Evolutionary conservation across 1,140 invertebrate genomes (phyloP), one percentile per base, ranked within the genome.

Genomic region (Andrena cerasifolii): DNA sequence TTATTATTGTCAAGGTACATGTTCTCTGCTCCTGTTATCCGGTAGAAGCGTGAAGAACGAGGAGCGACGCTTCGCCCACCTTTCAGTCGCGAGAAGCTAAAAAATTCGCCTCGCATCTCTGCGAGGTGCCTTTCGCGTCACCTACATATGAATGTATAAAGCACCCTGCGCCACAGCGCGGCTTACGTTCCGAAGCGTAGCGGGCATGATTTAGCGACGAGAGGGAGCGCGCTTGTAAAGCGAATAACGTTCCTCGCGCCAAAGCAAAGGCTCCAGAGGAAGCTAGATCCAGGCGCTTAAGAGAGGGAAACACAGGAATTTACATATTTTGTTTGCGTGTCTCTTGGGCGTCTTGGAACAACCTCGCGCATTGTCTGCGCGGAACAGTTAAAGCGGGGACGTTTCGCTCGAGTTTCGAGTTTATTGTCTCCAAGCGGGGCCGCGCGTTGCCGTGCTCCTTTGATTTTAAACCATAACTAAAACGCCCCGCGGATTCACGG

Each of bases 381-480:
- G 26, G 43, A 54, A 12, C 66, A 45, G 72, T 68, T 82, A 47
- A 79, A 63, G 18, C 33, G 43, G 7, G 47, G 6, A n/a, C 47
- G 49, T 81, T 75, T 58, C 72, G 31, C 43, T 45, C 53, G 26
- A 80, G 68, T 74, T 80, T 74, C 82, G 24, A 54, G 73, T 78
- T 84, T 78, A 84, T 81, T 74, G 78, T 84, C 74, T 4, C 45
- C 43, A 24, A 45, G 49, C 51, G 36, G 10, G 43, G 21, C 36
- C n/a, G 28, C 61, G 21, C 65, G 68, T 43, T 43, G 62, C 45
- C 10, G 14, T n/a, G 49, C 21, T 47, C 24, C 66, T 78, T 78
- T 71, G 74, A 84, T 75, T 85, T 71, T 58, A 75, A 78, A 65
- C 21, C 61, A 7, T 33, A 73, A 78, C 47, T 36, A 58, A 82